Evolutionary conservation across 2,888 invertebrate genomes (phyloP).

Genomic region (Mylabris sibirica): DNA sequence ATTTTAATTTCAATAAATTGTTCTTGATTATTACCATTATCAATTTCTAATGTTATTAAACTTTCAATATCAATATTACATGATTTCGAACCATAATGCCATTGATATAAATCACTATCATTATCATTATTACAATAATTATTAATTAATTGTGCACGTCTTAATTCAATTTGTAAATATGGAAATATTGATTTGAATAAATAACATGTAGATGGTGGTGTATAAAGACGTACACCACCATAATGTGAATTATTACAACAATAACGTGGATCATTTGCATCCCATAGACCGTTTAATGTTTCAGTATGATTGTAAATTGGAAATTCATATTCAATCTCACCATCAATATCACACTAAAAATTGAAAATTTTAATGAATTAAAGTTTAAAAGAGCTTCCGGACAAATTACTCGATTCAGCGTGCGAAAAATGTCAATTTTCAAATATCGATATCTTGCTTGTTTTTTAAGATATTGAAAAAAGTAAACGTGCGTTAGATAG

Average conservation of each 20-base stretch:
- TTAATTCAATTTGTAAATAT: constrained; percentile 66
- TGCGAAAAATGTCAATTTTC: too few species aligned
- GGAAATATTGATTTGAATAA: constrained; percentile 73
- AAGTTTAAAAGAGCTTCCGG: too few species aligned
- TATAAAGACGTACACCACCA: constrained; percentile 69
- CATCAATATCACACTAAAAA: constrained; percentile 72
- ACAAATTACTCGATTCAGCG: too few species aligned
- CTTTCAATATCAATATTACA: constrained; percentile 74
- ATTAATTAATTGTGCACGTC: constrained; percentile 51
- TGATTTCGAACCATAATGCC: constrained; percentile 75
- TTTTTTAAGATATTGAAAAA: too few species aligned
- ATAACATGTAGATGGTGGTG: constrained; percentile 66
- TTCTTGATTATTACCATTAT: constrained; percentile 53
- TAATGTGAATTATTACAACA: constrained; percentile 64
- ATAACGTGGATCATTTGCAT: constrained; percentile 65
- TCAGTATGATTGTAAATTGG: constrained; percentile 75
- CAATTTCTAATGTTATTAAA: constrained; percentile 69
- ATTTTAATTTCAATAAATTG: constrained; percentile 73
- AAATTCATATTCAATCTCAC: constrained; percentile 78
- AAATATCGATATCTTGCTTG: too few species aligned
- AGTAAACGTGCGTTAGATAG: too few species aligned
- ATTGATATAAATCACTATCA: constrained; percentile 75
- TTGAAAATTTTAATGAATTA: not conserved
- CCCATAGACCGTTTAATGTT: constrained; percentile 73
- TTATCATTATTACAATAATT: constrained; percentile 60